Evolutionary conservation across 2,797 vertebrate genomes (phyloP).

Genomic region (Paedocypris micromegethes): DNA sequence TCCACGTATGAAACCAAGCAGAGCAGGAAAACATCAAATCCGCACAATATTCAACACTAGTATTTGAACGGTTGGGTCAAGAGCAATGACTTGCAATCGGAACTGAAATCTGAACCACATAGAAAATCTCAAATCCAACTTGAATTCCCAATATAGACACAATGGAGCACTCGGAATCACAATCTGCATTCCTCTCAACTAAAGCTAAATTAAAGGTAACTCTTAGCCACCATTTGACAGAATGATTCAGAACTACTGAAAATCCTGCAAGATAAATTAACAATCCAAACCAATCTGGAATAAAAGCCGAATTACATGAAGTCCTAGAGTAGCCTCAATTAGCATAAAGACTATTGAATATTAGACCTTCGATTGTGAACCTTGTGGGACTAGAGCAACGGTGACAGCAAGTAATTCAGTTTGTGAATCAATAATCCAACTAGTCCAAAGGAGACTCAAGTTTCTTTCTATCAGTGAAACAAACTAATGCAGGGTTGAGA

Average conservation of each 20-base stretch:
- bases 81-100: no score
- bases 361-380: conserved; percentile 10
- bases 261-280: no score
- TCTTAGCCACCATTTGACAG: no score
- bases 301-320: no score
- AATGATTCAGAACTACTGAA: no score
- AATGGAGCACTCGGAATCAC: background rate
- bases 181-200: background rate
- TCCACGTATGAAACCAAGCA: background rate
- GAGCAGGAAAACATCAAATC: background rate
- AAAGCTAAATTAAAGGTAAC: no score
- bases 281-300: no score
- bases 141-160: background rate
- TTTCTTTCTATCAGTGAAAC: no score
- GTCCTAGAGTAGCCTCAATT: no score
- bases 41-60: no score
- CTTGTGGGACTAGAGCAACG: conserved; percentile 11
- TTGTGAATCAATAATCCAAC: background rate
- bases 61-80: background rate
- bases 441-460: no score
- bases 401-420: background rate
- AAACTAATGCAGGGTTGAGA: no score
- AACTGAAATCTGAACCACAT: background rate
- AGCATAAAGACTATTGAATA: background rate
- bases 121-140: background rate